Evolutionary conservation across 2,888 invertebrate species (phyloP), one percentile per base, ranked within the genome.

Genomic region (Nebria brevicollis): DNA sequence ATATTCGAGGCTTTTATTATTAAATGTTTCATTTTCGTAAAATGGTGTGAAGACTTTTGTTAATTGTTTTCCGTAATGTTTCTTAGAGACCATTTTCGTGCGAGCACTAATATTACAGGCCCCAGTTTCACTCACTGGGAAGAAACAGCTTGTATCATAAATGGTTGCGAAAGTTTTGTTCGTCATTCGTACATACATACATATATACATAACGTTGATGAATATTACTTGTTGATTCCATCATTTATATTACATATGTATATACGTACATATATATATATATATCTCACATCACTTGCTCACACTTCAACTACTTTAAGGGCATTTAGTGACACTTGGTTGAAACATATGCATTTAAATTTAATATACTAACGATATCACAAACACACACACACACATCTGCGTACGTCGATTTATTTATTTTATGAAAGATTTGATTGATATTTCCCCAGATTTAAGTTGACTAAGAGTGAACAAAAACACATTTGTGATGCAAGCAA

Each of bases 401-500:
- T 34, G 5, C 25, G 13, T 11, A 11, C 15, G 66, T 66, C 15
- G 15, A 1, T 66, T 20, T 66, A 20, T 66, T 66, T 66, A 25
- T 66, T 66, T 66, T 66, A 8, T 20, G 20, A 20, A 20, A 20
- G 0, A 20, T 20, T 20, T 20, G 20, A 15, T 20, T 8, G 15
- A 25, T 66, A 66, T 66, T n/a, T n/a, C n/a, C n/a, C n/a, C n/a
- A n/a, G n/a, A n/a, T n/a, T 66, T 25, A 66, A 66, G 8, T 66
- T 25, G 66, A 34, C 66, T 10, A 4, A 65, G 65, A n/a, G 15
- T 13, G n/a, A 20, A 66, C 8, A 66, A 6, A 66, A 66, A 34
- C 5, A 34, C 5, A 34, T 34, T 34, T 34, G 34, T 34, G 34
- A 66, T 66, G 66, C 66, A 34, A 70, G 75, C 75, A 80, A 75